A percentile compares a stretch with the other conserved stretches of the same genome.
Evolutionary conservation across 2,888 invertebrate genomes (phyloP).

Genomic region (Candidula unifasciata): DNA sequence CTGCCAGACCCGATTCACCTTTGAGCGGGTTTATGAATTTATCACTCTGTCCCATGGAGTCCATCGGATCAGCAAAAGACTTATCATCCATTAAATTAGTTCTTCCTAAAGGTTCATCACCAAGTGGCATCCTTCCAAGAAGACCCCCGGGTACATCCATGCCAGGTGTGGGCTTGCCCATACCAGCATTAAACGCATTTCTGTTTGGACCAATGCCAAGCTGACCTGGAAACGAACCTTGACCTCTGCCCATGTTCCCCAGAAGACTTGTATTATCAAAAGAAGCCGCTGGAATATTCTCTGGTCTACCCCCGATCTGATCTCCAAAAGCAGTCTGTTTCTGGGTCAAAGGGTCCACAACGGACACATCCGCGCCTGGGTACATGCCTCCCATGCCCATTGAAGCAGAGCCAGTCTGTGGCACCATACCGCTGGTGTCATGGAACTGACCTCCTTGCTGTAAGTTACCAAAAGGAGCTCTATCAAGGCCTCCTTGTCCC

Average conservation of each 20-base stretch:
- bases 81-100: constrained; percentile 26
- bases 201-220: constrained; percentile 27
- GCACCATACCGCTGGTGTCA: neutral
- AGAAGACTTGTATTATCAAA: neutral
- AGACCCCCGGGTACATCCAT: neutral
- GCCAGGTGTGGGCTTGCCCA: neutral
- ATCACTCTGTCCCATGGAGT: neutral
- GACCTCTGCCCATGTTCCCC: constrained; percentile 20
- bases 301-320: neutral
- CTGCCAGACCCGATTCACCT: neutral
- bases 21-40: constrained; percentile 5
- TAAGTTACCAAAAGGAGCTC: neutral
- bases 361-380: neutral
- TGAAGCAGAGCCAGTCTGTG: neutral
- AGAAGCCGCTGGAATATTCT: neutral
- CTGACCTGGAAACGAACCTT: constrained; percentile 23
- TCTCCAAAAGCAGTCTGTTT: constrained; percentile 18
- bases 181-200: constrained; percentile 9
- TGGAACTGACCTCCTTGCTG: constrained; percentile 25
- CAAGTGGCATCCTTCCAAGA: neutral
- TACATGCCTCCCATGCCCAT: constrained; percentile 31
- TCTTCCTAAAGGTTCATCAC: constrained; percentile 15
- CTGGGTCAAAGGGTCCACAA: neutral
- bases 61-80: constrained; percentile 6
- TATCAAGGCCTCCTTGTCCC: neutral